These are phyloP conservation scores for Holothuria glaberrima DNA, from an alignment of 35 echinoderm and acorn worm species.

Conservation along the genomic window DNA sequence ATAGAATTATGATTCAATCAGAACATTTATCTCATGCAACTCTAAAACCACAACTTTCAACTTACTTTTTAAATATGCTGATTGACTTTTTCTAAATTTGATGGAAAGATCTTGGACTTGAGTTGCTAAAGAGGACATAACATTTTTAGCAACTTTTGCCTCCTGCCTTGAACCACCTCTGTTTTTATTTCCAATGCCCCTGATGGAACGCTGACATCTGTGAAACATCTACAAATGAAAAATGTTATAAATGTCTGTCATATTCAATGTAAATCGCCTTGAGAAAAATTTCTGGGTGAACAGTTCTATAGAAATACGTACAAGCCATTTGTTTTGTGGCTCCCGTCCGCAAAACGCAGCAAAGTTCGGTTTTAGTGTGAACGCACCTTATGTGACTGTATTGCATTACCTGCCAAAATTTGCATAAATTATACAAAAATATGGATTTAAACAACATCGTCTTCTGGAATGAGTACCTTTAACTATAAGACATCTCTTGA, in stretches of 20 bases:
- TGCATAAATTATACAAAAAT: too few relatives aligned
- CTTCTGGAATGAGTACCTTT: too few relatives aligned
- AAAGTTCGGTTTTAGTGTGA: too few relatives aligned
- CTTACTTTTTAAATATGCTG: constrained; percentile 60
- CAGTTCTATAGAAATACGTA: too few relatives aligned
- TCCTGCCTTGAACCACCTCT: constrained; percentile 71
- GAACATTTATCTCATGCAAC: not conserved
- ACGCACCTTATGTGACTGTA: too few relatives aligned
- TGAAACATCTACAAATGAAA: constrained; percentile 90
- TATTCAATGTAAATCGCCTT: too few relatives aligned
- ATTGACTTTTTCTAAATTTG: constrained; percentile 91
- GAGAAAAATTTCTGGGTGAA: too few relatives aligned
- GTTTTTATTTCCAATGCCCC: constrained; percentile 74
- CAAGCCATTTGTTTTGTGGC: too few relatives aligned
- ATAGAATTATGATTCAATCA: not conserved
- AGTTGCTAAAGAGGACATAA: constrained; percentile 83
- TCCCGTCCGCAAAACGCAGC: too few relatives aligned
- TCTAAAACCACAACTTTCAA: not conserved
- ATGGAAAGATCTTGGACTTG: constrained; percentile 97
- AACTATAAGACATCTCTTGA: too few relatives aligned
- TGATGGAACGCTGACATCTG: constrained; percentile 93
- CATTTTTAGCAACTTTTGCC: constrained; percentile 83
- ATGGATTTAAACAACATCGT: too few relatives aligned
- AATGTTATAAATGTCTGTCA: not conserved
- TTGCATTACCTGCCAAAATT: too few relatives aligned